Conservation (phyloP, 2,888 invertebrate genomes). For the Scaptomyza tumidula region DNA sequence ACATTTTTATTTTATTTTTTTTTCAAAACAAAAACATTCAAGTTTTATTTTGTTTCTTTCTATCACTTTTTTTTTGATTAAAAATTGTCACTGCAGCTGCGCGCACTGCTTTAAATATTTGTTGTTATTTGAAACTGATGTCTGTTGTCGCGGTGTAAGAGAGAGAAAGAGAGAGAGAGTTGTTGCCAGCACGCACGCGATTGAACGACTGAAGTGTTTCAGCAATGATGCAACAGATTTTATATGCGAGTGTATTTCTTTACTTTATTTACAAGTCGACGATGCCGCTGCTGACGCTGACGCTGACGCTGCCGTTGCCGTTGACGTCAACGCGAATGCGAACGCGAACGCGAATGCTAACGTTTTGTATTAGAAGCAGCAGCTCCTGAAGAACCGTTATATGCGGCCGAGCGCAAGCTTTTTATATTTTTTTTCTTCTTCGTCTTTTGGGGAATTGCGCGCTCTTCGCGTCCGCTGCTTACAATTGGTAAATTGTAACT, state of each 20-base stretch:
- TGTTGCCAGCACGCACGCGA: slow-evolving; percentile 82
- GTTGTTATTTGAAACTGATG: slow-evolving; percentile 40
- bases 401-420: slow-evolving; percentile 47
- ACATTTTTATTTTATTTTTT: slow-evolving; percentile 32
- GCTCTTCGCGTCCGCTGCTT: slow-evolving; percentile 77
- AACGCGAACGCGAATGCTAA: slow-evolving; percentile 44
- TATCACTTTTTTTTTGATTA: not conserved
- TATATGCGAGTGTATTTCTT: slow-evolving; percentile 82
- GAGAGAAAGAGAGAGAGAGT: slow-evolving; percentile 1
- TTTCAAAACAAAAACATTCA: slow-evolving; percentile 11
- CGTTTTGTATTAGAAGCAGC: slow-evolving; percentile 70
- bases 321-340: too few species aligned
- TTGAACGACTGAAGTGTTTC: slow-evolving; percentile 85
- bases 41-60: slow-evolving; percentile 12
- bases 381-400: slow-evolving; percentile 78
- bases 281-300: slow-evolving; percentile 46
- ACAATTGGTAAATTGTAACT: slow-evolving; percentile 84
- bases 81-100: slow-evolving; percentile 49
- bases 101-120: slow-evolving; percentile 48
- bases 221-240: slow-evolving; percentile 85
- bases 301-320: slow-evolving; percentile 13
- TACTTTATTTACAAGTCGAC: slow-evolving; percentile 76
- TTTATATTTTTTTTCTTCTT: slow-evolving; percentile 29
- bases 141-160: slow-evolving; percentile 49
- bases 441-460: slow-evolving; percentile 29